Evolutionary conservation across 2,797 vertebrate species (phyloP).

Genomic region (Chromobotia macracanthus): DNA sequence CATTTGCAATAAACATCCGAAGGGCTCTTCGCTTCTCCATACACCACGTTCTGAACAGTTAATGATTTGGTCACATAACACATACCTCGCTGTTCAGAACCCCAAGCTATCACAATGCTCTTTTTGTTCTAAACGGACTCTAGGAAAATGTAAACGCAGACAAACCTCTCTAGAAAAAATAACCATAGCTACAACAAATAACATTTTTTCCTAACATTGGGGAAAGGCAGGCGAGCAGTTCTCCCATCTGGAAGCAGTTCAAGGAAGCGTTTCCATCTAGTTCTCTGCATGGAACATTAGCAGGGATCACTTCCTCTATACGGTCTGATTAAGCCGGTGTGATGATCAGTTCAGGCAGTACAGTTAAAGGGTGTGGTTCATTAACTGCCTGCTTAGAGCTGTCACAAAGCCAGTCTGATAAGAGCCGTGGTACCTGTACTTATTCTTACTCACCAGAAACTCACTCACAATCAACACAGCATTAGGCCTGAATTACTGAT

Average conservation of each 20-base stretch:
- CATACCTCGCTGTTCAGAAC: conserved; percentile 55
- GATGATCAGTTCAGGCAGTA: conserved; percentile 64
- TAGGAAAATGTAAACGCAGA: conserved; percentile 69
- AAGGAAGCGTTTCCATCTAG: conserved; percentile 42
- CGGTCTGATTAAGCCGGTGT: conserved; percentile 60
- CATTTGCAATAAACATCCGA: conserved; percentile 68
- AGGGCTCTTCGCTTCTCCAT: conserved; percentile 62
- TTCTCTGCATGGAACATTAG: conserved; percentile 69
- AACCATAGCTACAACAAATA: conserved; percentile 63
- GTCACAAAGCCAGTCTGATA: conserved; percentile 66
- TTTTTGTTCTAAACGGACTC: conserved; percentile 75
- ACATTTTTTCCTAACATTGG: conserved; percentile 28
- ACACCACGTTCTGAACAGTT: conserved; percentile 62
- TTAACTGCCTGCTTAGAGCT: conserved; percentile 58
- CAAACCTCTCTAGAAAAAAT: conserved; percentile 68
- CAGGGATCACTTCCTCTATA: conserved; percentile 12
- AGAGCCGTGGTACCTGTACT: not conserved
- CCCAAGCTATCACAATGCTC: conserved; percentile 70
- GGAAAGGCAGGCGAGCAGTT: conserved; percentile 54
- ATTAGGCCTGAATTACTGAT: conserved; percentile 15
- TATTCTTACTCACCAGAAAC: not conserved
- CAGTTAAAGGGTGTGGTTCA: conserved; percentile 65
- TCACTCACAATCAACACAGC: conserved; percentile 1
- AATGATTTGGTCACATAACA: conserved; percentile 66
- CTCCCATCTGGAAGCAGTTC: conserved; percentile 76